These are phyloP conservation scores for Sanderia malayensis DNA, from an alignment of 30 jellyfish, hydroid and myxozoan genomes.

Conservation along the genomic window DNA sequence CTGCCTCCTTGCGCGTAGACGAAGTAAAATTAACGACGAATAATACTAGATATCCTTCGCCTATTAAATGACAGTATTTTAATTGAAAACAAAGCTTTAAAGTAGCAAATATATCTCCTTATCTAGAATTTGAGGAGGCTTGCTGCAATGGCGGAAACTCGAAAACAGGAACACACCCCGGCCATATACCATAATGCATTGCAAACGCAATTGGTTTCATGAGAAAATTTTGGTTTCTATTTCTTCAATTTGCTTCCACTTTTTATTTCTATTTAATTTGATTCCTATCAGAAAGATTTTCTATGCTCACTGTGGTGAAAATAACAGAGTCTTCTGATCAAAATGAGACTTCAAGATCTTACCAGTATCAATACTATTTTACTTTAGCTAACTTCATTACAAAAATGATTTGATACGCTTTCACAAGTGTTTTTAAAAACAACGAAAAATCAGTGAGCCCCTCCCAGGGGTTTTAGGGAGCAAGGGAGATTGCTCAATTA, in stretches of 20 bases:
- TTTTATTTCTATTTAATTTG: too few relatives aligned
- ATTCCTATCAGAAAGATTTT: too few relatives aligned
- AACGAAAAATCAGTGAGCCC: too few relatives aligned
- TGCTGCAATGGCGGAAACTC: constrained; percentile 69
- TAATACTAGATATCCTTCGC: not conserved
- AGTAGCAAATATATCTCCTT: not conserved
- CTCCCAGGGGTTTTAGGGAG: too few relatives aligned
- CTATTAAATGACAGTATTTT: not conserved
- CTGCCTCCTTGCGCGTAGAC: not conserved
- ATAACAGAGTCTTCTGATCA: too few relatives aligned
- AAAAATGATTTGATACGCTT: too few relatives aligned
- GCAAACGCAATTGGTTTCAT: not conserved
- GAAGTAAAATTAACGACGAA: not conserved
- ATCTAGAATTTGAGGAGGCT: not conserved
- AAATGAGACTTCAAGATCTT: too few relatives aligned
- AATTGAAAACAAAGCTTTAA: not conserved
- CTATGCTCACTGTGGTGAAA: too few relatives aligned
- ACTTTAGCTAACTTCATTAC: too few relatives aligned
- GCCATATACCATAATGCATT: constrained; percentile 55
- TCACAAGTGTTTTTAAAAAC: too few relatives aligned
- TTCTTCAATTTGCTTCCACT: not conserved
- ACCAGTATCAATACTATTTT: too few relatives aligned
- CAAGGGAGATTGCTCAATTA: too few relatives aligned
- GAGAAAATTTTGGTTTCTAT: not conserved
- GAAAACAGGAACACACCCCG: constrained; percentile 66